Evolutionary conservation across 1,140 invertebrate genomes (phyloP).

Genomic region (Epicauta chinensis): DNA sequence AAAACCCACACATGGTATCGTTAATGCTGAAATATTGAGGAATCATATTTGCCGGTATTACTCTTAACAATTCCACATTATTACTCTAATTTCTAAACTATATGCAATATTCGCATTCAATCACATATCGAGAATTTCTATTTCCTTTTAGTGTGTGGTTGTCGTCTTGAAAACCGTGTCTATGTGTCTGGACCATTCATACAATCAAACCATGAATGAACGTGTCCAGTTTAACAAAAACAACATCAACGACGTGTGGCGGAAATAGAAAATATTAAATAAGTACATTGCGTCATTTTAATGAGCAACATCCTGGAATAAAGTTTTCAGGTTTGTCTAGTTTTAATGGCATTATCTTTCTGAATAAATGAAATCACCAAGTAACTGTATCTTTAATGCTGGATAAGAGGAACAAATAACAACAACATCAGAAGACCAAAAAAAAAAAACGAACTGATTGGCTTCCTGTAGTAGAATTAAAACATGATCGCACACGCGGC

Average conservation of each 20-base stretch:
- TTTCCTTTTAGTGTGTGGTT: too few species aligned
- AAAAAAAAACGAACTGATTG: too few species aligned
- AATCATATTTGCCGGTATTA: too few species aligned
- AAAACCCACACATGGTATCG: too few species aligned
- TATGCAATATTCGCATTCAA: too few species aligned
- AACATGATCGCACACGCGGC: neutral
- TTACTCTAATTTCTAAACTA: too few species aligned
- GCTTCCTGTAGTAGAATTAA: too few species aligned
- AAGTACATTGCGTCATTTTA: constrained; percentile 28
- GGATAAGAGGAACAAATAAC: constrained; percentile 8
- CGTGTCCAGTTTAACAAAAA: constrained; percentile 12
- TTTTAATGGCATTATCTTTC: constrained; percentile 24
- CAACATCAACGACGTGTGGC: constrained; percentile 15
- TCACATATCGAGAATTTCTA: too few species aligned
- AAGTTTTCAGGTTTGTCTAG: constrained; percentile 30
- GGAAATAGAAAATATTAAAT: constrained; percentile 24
- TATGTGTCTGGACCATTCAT: constrained; percentile 6
- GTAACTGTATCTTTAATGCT: constrained; percentile 23
- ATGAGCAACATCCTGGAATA: constrained; percentile 30
- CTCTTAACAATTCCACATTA: too few species aligned
- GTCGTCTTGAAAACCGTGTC: too few species aligned
- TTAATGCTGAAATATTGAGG: too few species aligned
- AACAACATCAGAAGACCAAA: too few species aligned
- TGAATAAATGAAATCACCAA: constrained; percentile 26
- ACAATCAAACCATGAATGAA: constrained; percentile 2